Base-by-base conservation (phyloP, 2,113 vertebrate genomes). In the Otolemur garnettii region DNA sequence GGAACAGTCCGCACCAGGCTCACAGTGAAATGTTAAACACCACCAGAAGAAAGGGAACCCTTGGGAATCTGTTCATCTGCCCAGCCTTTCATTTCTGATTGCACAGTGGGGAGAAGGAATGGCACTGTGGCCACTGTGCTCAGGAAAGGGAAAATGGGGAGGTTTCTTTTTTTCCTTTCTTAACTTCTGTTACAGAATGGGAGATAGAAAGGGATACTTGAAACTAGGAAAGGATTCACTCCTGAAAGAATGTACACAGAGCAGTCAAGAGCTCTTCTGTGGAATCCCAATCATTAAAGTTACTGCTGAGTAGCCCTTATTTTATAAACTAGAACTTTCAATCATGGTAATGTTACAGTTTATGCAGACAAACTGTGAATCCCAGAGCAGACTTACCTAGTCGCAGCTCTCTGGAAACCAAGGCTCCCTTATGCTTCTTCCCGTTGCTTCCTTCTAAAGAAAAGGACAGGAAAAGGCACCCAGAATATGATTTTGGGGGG, bases 321-420 rank as follows among this genome's bases (percentile, higher is more conserved):
- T 96, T 97, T 97, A 92, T 97, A 94, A 97, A 95, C 93, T 97
- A 97, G 96, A 97, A 97, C 96, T 97, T 90, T 95, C 92, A 97
- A 88, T 97, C 92, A 85, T 96, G 93, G 94, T 98, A 95, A 96
- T 98, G 95, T 98, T 98, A 98, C 98, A 98, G 98, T 97, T 96
- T 98, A 98, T 97, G 81, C 97, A 97, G 94, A 97, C 97, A 98
- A 98, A 98, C 98, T 98, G 97, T 98, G 98, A 98, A 98, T 98
- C 97, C 98, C 97, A 98, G 97, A 98, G 94, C 94, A 97, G 97
- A 98, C 96, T 98, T 95, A 96, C 90, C 93, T 98, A 97, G 97
- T 97, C 91, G 95, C 96, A 97, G 97, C 97, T 98, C 97, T 98
- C 97, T 98, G 98, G 98, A 98, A 98, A 98, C 96, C 98, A 97